These are phyloP conservation scores for Drosophila recens DNA, from an alignment of 2,888 invertebrate genomes.

Conservation along the genomic window DNA sequence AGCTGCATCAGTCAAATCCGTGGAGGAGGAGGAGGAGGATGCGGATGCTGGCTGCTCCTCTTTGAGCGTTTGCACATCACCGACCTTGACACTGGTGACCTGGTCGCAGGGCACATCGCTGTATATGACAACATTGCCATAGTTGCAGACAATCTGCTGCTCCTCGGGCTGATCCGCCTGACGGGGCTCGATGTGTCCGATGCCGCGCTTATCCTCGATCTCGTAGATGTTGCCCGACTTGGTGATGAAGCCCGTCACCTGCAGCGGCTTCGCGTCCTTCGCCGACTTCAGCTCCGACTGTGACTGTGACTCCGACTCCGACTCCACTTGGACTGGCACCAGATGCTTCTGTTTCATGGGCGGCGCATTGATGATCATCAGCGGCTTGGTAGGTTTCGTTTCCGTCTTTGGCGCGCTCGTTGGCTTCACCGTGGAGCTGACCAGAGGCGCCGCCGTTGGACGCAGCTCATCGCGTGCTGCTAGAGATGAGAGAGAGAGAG, in stretches of 20 bases:
- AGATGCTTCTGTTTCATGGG: slow-evolving; percentile 65
- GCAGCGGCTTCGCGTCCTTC: slow-evolving; percentile 60
- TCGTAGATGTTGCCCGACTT: slow-evolving; percentile 80
- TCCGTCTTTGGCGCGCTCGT: slow-evolving; percentile 51
- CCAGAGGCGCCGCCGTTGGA: slow-evolving; percentile 61
- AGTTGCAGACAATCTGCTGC: slow-evolving; percentile 75
- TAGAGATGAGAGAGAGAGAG: too few species aligned
- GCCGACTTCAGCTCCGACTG: slow-evolving; percentile 22
- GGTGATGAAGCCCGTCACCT: slow-evolving; percentile 81
- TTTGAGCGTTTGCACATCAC: slow-evolving; percentile 50
- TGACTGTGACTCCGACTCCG: not conserved
- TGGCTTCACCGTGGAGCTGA: slow-evolving; percentile 65
- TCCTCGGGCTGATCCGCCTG: slow-evolving; percentile 55
- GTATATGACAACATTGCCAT: slow-evolving; percentile 81
- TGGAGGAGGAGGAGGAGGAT: not conserved
- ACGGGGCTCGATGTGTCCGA: slow-evolving; percentile 76
- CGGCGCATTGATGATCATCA: slow-evolving; percentile 71
- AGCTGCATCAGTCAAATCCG: not conserved
- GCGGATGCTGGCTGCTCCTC: slow-evolving; percentile 7
- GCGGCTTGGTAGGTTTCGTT: slow-evolving; percentile 56
- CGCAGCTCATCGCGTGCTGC: slow-evolving; percentile 46
- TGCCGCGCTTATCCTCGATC: slow-evolving; percentile 68
- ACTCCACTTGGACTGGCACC: slow-evolving; percentile 44
- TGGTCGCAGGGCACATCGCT: slow-evolving; percentile 81
- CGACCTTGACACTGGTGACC: slow-evolving; percentile 66